These are phyloP conservation scores for Coluber constrictor DNA, from an alignment of 2,797 vertebrate genomes.

Conservation along the genomic window DNA sequence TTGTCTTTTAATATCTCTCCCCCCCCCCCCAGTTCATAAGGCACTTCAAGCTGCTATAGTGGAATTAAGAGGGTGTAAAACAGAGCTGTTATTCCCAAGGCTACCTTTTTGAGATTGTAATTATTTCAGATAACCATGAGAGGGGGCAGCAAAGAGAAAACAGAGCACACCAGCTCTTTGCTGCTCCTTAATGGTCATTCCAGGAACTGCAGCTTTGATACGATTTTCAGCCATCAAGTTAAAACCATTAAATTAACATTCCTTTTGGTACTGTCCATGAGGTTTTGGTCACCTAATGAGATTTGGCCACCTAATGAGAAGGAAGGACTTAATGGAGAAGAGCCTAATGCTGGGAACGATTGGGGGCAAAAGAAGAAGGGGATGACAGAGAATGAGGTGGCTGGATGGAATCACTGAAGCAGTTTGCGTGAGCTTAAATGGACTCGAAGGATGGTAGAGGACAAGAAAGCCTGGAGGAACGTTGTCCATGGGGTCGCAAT, in stretches of 20 bases:
- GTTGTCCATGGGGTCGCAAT: too few species aligned
- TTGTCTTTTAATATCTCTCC: conserved; percentile 50
- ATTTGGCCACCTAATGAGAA: too few species aligned
- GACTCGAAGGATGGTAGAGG: too few species aligned
- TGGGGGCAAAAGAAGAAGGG: too few species aligned
- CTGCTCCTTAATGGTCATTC: not conserved
- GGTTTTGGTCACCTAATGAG: too few species aligned
- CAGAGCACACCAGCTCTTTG: not conserved
- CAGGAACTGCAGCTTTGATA: not conserved
- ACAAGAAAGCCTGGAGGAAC: too few species aligned
- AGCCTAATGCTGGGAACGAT: too few species aligned
- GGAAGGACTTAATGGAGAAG: too few species aligned
- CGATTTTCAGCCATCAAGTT: not conserved
- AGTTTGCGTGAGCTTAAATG: too few species aligned
- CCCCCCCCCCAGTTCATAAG: conserved; percentile 34
- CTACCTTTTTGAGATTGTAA: not conserved
- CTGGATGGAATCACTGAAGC: too few species aligned
- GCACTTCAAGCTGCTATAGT: conserved; percentile 45
- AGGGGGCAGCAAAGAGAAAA: not conserved
- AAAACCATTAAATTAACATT: conserved; percentile 26
- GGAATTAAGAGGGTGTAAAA: conserved; percentile 51
- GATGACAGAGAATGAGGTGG: too few species aligned
- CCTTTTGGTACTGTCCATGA: too few species aligned
- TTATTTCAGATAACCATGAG: not conserved
- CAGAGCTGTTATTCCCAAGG: conserved; percentile 33